A percentile compares a stretch with the other conserved stretches of the same genome.
Conservation (phyloP, 2,797 vertebrate species). For the Arctocebus calabarensis region DNA sequence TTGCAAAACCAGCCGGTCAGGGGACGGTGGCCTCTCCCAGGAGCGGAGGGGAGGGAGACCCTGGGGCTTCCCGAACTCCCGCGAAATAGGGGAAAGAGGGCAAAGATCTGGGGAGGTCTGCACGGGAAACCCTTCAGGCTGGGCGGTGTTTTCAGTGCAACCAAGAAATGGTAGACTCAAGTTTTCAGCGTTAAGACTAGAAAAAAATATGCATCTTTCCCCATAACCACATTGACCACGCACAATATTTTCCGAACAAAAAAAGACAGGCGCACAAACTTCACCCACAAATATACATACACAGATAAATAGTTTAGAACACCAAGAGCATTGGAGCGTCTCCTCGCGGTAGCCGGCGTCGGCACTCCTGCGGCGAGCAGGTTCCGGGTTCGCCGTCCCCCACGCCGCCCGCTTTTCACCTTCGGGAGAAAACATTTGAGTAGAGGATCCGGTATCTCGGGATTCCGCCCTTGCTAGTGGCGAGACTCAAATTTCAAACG, state of each 20-base stretch:
- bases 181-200: constrained; percentile 79
- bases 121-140: constrained; percentile 88
- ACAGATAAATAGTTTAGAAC: constrained; percentile 87
- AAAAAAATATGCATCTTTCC: constrained; percentile 49
- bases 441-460: constrained; percentile 83
- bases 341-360: background rate
- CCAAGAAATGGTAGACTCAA: constrained; percentile 86
- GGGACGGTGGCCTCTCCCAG: constrained; percentile 68
- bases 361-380: background rate
- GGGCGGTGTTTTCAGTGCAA: constrained; percentile 96
- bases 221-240: constrained; percentile 79
- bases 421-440: constrained; percentile 65
- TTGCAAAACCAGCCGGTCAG: constrained; percentile 82
- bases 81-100: too few species aligned
- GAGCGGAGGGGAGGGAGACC: constrained; percentile 77
- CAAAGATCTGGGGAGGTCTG: constrained; percentile 72
- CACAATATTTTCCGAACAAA: constrained; percentile 77
- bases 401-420: constrained; percentile 32
- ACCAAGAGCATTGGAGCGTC: constrained; percentile 62
- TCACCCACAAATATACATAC: constrained; percentile 85
- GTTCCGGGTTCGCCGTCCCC: constrained; percentile 5
- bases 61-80: background rate
- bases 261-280: constrained; percentile 83
- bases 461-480: constrained; percentile 77
- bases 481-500: constrained; percentile 78